Conservation (phyloP, 2,888 invertebrate genomes). For the Melitaea athalia region DNA sequence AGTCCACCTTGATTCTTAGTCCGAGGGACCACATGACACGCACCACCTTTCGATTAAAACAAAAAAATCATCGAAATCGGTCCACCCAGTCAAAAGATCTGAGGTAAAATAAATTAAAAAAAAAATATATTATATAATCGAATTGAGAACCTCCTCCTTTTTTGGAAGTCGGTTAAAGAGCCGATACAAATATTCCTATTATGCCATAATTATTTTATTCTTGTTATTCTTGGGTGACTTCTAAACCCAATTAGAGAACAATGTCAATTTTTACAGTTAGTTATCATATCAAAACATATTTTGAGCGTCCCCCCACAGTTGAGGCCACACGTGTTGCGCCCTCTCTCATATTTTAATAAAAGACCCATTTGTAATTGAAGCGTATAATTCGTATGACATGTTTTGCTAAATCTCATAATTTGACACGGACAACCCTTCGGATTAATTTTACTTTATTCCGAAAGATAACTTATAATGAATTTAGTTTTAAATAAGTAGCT, state of each 20-base stretch:
- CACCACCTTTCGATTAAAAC: too few species aligned
- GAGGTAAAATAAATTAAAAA: too few species aligned
- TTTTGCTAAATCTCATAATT: constrained; percentile 77
- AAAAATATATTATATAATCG: too few species aligned
- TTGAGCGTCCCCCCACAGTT: constrained; percentile 47
- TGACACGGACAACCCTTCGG: constrained; percentile 61
- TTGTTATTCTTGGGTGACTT: constrained; percentile 3
- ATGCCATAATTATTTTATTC: background rate
- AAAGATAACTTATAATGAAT: background rate
- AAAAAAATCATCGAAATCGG: too few species aligned
- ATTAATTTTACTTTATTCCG: constrained; percentile 36
- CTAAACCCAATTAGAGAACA: constrained; percentile 60
- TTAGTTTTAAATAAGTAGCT: background rate
- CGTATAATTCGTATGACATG: constrained; percentile 77
- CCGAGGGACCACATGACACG: too few species aligned
- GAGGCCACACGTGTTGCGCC: constrained; percentile 59
- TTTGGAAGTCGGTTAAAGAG: too few species aligned
- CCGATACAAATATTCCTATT: too few species aligned
- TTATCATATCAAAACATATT: constrained; percentile 78
- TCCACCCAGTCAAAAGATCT: too few species aligned
- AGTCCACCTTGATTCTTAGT: too few species aligned
- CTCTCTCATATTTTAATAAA: constrained; percentile 54
- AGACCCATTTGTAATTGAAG: constrained; percentile 67
- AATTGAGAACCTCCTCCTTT: too few species aligned
- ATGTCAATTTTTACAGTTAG: constrained; percentile 51